Conservation (phyloP, 2,888 invertebrate species). For the Leptarthrus brevirostris region DNA sequence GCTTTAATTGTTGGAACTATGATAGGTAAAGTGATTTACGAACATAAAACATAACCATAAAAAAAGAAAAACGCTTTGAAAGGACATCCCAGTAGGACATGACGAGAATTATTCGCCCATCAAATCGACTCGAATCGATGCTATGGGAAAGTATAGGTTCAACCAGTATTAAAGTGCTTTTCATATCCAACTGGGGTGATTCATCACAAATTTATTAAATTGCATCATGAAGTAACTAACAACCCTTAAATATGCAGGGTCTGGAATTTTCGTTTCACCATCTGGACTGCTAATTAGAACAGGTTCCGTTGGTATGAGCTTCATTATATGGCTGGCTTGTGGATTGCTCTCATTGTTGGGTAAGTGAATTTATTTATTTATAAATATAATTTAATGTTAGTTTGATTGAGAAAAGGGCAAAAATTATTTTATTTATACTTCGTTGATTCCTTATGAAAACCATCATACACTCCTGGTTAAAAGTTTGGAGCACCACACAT, state of each 20-base stretch:
- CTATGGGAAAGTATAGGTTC: constrained; percentile 14
- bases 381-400: too few relatives aligned
- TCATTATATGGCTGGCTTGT: constrained; percentile 94
- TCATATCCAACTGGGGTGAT: constrained; percentile 48
- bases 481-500: too few relatives aligned
- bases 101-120: constrained; percentile 38
- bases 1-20: constrained; percentile 98
- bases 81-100: constrained; percentile 45
- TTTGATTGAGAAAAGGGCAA: too few relatives aligned
- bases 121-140: constrained; percentile 40
- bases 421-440: too few relatives aligned
- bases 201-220: constrained; percentile 8
- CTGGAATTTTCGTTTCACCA: constrained; percentile 98
- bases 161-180: constrained; percentile 28
- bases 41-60: constrained; percentile 25
- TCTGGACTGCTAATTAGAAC: constrained; percentile 92
- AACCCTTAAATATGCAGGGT: constrained; percentile 72
- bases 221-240: constrained; percentile 19
- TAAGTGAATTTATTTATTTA: constrained; percentile 67
- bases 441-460: too few relatives aligned
- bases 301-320: constrained; percentile 93
- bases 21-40: constrained; percentile 78
- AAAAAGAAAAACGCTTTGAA: constrained; percentile 28
- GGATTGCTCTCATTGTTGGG: constrained; percentile 91
- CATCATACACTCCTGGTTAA: too few relatives aligned